Evolutionary conservation across 2,797 vertebrate genomes (phyloP).

Genomic region (Pitangus sulphuratus): DNA sequence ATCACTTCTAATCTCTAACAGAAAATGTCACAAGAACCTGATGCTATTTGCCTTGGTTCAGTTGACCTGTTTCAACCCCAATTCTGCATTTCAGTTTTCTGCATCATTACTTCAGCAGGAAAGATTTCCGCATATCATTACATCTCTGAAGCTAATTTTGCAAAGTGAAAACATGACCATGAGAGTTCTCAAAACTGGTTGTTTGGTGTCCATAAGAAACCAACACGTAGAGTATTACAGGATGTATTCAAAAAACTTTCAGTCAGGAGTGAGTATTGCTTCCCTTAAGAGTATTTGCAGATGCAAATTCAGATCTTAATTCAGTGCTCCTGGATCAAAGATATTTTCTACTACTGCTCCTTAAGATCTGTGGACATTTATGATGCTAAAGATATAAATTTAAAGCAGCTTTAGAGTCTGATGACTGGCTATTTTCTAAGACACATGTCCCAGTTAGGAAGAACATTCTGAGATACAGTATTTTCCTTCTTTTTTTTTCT

Average conservation of each 20-base stretch:
- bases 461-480: neutral
- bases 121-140: neutral
- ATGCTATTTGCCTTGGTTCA: neutral
- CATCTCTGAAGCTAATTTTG: neutral
- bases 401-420: neutral
- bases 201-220: neutral
- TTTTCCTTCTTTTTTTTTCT: neutral
- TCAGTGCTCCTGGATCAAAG: neutral
- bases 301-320: neutral
- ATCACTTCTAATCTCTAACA: neutral
- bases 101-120: neutral
- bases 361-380: neutral
- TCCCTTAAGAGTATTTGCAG: neutral
- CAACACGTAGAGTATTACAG: neutral
- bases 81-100: neutral
- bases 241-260: neutral
- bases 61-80: neutral
- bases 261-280: neutral
- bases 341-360: neutral
- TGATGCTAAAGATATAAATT: neutral
- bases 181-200: neutral
- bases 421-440: neutral
- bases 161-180: neutral
- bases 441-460: neutral
- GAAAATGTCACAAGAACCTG: neutral